phyloP scores from a whole-genome alignment of 2,113 vertebrate genomes.

The Chrysemys picta region DNA sequence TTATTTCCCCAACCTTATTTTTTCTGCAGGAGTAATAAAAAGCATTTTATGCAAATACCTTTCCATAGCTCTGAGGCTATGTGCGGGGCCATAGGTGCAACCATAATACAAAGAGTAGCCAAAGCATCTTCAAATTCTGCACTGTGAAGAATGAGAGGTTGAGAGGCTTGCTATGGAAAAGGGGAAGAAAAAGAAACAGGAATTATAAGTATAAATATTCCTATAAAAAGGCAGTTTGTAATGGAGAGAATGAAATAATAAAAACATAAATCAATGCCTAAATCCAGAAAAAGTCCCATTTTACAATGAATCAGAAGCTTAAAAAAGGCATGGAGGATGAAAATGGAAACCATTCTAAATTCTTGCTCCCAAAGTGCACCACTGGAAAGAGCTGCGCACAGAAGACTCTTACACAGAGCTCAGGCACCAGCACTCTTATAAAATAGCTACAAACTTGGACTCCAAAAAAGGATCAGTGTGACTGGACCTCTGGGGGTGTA shows the following conservation, averaged over 20 bases:
- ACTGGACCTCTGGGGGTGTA: not conserved
- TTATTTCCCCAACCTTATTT: not conserved
- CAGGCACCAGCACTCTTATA: not conserved
- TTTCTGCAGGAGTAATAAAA: not conserved
- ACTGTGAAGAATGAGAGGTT: slow-evolving; percentile 86
- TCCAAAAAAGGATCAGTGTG: not conserved
- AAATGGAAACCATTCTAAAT: not conserved
- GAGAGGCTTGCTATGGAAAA: slow-evolving; percentile 81
- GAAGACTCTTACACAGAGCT: not conserved
- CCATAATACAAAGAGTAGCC: slow-evolving; percentile 87
- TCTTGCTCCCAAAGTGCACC: not conserved
- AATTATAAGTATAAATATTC: not conserved
- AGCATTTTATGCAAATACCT: slow-evolving; percentile 80
- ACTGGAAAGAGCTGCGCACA: not conserved
- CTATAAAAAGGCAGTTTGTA: not conserved
- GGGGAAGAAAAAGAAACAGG: not conserved
- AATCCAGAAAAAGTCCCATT: not conserved
- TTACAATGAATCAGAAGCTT: not conserved
- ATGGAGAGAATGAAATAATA: not conserved
- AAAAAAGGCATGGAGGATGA: not conserved
- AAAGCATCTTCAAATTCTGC: slow-evolving; percentile 92
- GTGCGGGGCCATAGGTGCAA: slow-evolving; percentile 93
- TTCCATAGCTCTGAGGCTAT: slow-evolving; percentile 96
- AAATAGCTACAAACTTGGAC: not conserved
- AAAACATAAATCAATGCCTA: not conserved